These are phyloP conservation scores for Drosophila macrospina DNA, from an alignment of 2,888 invertebrate species.

Conservation along the genomic window DNA sequence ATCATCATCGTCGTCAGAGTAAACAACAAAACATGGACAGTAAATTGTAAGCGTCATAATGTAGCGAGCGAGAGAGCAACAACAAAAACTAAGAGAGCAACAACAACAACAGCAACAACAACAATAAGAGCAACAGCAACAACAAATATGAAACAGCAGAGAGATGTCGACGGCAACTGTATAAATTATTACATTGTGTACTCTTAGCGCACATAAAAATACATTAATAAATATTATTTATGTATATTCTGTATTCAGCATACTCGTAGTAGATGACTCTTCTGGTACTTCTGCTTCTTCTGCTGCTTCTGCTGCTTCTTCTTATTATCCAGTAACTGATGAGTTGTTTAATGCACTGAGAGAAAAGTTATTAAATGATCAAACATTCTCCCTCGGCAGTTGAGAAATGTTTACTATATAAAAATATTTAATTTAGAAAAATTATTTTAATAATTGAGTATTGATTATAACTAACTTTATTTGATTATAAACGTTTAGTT, in stretches of 20 bases:
- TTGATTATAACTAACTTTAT: no score
- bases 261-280: constrained; percentile 48
- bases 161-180: constrained; percentile 72
- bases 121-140: constrained; percentile 39
- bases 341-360: constrained; percentile 64
- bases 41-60: constrained; percentile 80
- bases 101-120: constrained; percentile 31
- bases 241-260: constrained; percentile 65
- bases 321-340: constrained; percentile 58
- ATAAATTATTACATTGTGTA: constrained; percentile 82
- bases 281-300: constrained; percentile 18
- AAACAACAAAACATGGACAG: constrained; percentile 79
- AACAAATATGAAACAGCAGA: constrained; percentile 35
- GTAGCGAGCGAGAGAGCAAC: constrained; percentile 48
- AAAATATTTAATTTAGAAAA: no score
- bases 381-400: no score
- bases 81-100: constrained; percentile 27
- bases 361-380: constrained; percentile 12
- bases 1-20: constrained; percentile 67
- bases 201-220: constrained; percentile 82
- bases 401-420: no score
- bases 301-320: constrained; percentile 21
- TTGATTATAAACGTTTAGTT: no score
- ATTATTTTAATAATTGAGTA: no score
- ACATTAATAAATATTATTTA: constrained; percentile 83